Evolutionary conservation across 1,140 invertebrate species (phyloP).

Genomic region (Aphis craccivora): DNA sequence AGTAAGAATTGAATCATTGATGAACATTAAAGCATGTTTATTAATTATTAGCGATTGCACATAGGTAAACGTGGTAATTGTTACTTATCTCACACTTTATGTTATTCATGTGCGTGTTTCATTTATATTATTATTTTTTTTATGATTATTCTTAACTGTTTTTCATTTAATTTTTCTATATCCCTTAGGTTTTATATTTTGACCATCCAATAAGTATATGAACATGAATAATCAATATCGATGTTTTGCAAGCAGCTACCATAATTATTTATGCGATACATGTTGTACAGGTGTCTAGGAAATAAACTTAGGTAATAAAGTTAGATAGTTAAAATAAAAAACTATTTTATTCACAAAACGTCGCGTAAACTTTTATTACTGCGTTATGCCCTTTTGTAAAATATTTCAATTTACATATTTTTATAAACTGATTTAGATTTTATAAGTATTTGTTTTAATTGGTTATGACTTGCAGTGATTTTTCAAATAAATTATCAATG

Average conservation of each 20-base stretch:
- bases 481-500: not conserved
- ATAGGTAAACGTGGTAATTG: too few relatives aligned
- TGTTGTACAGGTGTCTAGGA: not conserved
- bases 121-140: not conserved
- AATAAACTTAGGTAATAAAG: not conserved
- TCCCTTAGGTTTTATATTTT: not conserved
- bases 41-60: too few relatives aligned
- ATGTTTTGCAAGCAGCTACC: not conserved
- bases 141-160: not conserved
- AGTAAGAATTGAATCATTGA: too few relatives aligned
- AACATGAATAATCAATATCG: not conserved
- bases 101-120: not conserved
- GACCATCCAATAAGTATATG: not conserved
- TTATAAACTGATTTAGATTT: not conserved
- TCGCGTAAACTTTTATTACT: not conserved
- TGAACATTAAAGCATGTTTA: too few relatives aligned
- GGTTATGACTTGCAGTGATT: not conserved
- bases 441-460: not conserved
- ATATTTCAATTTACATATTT: not conserved
- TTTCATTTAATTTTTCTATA: not conserved
- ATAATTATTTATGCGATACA: not conserved
- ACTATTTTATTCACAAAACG: not conserved
- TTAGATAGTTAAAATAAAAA: not conserved
- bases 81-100: too few relatives aligned
- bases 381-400: not conserved